Evolutionary conservation across 2,888 invertebrate species (phyloP).

Genomic region (Drosophila villosipedis): DNA sequence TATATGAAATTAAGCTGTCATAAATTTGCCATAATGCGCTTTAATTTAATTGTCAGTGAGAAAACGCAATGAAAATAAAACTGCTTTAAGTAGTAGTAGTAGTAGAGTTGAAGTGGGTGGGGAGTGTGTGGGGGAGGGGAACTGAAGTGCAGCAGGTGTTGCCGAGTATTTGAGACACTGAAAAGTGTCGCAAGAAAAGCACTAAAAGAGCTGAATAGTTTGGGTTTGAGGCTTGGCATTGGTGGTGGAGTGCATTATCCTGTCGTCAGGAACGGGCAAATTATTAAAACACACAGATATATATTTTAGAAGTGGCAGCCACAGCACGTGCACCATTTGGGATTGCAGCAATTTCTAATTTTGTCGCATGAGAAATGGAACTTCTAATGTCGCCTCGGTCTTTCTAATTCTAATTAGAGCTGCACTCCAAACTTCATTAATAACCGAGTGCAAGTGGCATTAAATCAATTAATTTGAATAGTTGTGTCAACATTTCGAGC

Average conservation of each 20-base stretch:
- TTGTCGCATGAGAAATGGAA: slow-evolving; percentile 65
- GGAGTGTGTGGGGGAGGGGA: background rate
- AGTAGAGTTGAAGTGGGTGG: background rate
- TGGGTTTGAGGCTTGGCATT: background rate
- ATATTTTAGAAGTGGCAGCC: slow-evolving; percentile 14
- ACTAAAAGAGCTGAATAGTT: slow-evolving; percentile 40
- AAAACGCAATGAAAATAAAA: slow-evolving; percentile 76
- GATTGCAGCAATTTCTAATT: slow-evolving; percentile 49
- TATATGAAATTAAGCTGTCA: slow-evolving; percentile 82
- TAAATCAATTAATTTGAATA: slow-evolving; percentile 81
- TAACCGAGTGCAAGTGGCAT: slow-evolving; percentile 65
- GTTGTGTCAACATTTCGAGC: slow-evolving; percentile 73
- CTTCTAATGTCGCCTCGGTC: slow-evolving; percentile 37
- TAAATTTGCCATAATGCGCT: slow-evolving; percentile 81
- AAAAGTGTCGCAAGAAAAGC: slow-evolving; percentile 51
- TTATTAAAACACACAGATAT: slow-evolving; percentile 69
- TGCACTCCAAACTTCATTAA: slow-evolving; percentile 75
- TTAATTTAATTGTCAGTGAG: slow-evolving; percentile 81
- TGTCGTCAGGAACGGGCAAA: slow-evolving; percentile 38
- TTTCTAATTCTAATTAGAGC: slow-evolving; percentile 71
- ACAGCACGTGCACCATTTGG: slow-evolving; percentile 27
- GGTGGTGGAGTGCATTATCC: slow-evolving; percentile 50
- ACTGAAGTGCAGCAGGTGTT: slow-evolving; percentile 59
- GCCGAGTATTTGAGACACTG: slow-evolving; percentile 18
- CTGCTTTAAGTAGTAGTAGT: slow-evolving; percentile 36